Base-by-base conservation (phyloP, 2,797 vertebrate species). In the Spea hammondii region DNA sequence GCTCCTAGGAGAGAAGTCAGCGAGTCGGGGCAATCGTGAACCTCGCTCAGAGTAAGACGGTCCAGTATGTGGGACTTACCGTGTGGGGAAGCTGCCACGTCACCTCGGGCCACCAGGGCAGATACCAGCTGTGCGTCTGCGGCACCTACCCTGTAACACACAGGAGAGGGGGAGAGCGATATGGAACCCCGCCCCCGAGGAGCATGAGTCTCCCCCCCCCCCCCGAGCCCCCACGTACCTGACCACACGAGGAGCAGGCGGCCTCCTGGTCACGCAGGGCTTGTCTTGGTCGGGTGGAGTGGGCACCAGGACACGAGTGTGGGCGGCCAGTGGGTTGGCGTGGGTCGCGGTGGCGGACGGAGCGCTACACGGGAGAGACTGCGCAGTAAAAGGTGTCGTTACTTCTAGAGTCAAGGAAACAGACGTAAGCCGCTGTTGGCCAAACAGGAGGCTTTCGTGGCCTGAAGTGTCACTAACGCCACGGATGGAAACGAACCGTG, bases 211-310 rank as follows among this genome's bases (percentile, higher is more conserved):
- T 6, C 12, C 13, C 47, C 49, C 11, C 11, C 4, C 8, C 12
- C 44, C 68, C 12, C 5, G 13, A 10, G 32, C 11, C 44, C 2
- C 9, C 46, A 90, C 95, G 93, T 95, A 98, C 97, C 93, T 96
- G 90, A 90, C 88, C 81, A 91, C 87, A 79, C 91, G 93, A 84
- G 96, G 93, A 32, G 90, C 85, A 86, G 91, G 71, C 4, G 89
- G 86, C 86, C 94, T 97, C 87, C 92, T 91, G 85, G 89, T 84
- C 46, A 83, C 84, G 79, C 88, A 84, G 74, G 95, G 94, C 79
- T 89, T 92, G 85, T 90, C 86, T 78, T 77, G 88, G 86, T 86
- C 76, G 74, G 89, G 91, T 85, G 89, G 90, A 60, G 86, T 92
- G 86, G 91, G 86, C 80, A 90, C 55, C 76, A 93, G 82, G 14